Evolutionary conservation across 2,113 vertebrate species (phyloP), one percentile per base, ranked within the genome.

Genomic region (Potamarius usumacintae): DNA sequence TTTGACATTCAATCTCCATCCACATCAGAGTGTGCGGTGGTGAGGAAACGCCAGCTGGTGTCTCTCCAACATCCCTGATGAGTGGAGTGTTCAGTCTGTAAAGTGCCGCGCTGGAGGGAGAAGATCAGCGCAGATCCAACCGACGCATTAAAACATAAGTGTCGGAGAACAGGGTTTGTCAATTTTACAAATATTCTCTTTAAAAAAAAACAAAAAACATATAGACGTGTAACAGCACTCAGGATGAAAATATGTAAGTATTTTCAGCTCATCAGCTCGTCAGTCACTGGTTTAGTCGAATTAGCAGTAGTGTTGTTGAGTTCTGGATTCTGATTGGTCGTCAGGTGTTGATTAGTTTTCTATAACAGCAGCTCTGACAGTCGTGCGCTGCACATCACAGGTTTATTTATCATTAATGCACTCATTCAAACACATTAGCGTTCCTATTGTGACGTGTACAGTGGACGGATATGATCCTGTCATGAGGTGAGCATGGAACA

Each of bases 1-100:
- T 92, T 86, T 91, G 93, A 93, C 91, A 94, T 92, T 88, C 93
- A 92, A 94, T 94, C 93, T 92, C 90, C n/a, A 50, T 69, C 76
- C 90, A 76, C 89, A 88, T 85, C 84, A 78, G 87, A 83, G 63
- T 7, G 58, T 85, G 81, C 11, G 85, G 82, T 77, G 81, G 65
- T 34, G 82, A 74, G 85, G 52, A 42, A 58, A 79, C 65, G 62
- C 62, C 86, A 90, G 88, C 83, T 89, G 88, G 85, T 83, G 85
- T 50, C 74, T 85, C 87, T 82, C 42, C 69, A 67, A 86, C 48
- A 74, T 82, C 79, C 78, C 65, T 42, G 27, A 69, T 52, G 82
- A 89, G 48, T 78, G 71, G 22, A 78, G 88, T 22, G 71, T 83
- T 83, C 80, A 52, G 22, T 83, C 72, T 7, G n/a, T 82, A 74